Conservation (phyloP, 2,888 invertebrate genomes). For the Tipula unca region DNA sequence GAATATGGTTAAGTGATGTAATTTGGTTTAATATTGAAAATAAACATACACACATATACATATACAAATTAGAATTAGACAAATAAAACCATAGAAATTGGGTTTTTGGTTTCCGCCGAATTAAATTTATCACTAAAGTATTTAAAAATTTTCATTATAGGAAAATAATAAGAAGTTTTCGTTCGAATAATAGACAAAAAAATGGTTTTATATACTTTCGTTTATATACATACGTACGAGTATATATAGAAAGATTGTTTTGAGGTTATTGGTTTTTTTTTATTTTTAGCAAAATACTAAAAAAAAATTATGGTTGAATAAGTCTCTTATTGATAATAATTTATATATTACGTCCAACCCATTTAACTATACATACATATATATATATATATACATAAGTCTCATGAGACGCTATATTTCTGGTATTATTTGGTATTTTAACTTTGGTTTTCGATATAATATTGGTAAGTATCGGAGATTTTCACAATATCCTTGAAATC, state of each 20-base stretch:
- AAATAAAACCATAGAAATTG: background rate
- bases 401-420: background rate
- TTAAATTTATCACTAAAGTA: background rate
- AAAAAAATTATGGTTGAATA: background rate
- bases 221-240: background rate
- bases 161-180: background rate
- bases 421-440: background rate
- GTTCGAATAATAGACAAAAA: background rate
- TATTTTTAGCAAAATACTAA: background rate
- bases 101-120: background rate
- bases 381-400: background rate
- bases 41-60: background rate
- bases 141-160: background rate
- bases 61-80: background rate
- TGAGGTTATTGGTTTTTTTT: background rate
- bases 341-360: background rate
- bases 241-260: background rate
- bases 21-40: background rate
- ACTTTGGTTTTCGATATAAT: background rate
- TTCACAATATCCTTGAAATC: background rate
- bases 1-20: background rate
- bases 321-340: background rate
- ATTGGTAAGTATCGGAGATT: background rate
- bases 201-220: background rate
- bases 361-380: background rate